These are phyloP conservation scores for Dipodomys merriami DNA, from an alignment of 2,113 vertebrate genomes.

Conservation along the genomic window DNA sequence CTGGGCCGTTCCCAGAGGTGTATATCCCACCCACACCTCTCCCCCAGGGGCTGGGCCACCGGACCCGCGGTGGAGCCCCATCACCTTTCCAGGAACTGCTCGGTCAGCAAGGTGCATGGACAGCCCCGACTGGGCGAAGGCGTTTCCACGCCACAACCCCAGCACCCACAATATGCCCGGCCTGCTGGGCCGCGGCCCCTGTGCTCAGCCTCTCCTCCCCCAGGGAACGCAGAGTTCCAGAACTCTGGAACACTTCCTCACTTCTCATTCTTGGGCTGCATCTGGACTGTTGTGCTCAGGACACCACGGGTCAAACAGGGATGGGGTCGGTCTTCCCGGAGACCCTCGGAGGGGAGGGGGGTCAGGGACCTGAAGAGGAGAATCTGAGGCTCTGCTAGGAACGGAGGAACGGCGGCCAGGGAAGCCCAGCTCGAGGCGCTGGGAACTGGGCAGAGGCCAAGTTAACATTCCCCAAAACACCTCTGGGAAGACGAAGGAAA, in stretches of 20 bases:
- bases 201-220: no score
- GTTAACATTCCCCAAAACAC: conserved; percentile 18
- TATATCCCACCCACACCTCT: no score
- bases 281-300: not conserved
- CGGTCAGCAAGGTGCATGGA: no score
- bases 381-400: not conserved
- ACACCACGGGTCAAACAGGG: not conserved
- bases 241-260: not conserved
- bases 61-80: no score
- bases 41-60: no score
- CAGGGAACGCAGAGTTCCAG: not conserved
- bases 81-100: no score
- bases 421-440: not conserved
- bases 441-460: not conserved
- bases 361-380: not conserved
- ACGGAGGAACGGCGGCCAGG: rapidly evolving
- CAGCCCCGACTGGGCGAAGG: no score
- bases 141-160: no score
- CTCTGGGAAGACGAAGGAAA: conserved; percentile 36
- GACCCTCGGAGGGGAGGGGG: not conserved
- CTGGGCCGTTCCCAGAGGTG: not conserved
- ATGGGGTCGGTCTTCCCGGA: not conserved
- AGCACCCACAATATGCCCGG: no score
- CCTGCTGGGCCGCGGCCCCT: no score
- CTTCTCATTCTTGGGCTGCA: not conserved